Base-by-base conservation (phyloP, 2,888 invertebrate genomes). In the Epirrita christyi region DNA sequence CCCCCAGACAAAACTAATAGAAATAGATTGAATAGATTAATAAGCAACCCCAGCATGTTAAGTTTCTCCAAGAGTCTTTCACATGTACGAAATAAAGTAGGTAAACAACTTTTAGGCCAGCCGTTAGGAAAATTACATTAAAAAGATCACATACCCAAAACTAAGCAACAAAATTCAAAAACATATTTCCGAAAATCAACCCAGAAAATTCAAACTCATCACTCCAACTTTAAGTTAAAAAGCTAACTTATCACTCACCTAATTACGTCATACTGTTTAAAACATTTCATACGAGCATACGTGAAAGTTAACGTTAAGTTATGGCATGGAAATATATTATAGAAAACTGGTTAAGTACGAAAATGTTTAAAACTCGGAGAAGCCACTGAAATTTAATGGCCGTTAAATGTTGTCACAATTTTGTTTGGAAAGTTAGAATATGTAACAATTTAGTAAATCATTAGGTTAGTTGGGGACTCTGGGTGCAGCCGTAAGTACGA, bases 211-310 rank as follows among this genome's bases (percentile, higher is more conserved):
- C 41, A 57, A 71, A 70, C 72, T 71, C 70, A 53, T 66, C 72
- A 70, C 72, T 73, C 69, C 64, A 68, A 66, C 73, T 70, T 73
- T 70, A 73, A 68, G 72, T 75, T 75, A 68, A 70, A 68, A 70
- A 74, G 74, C 70, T 68, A 77, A 83, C 78, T 82, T 80, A 73
- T 64, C 67, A 66, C 71, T 66, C 61, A 52, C 57, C 62, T 86
- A 86, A 86, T 86, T 85, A 76, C 77, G 81, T 83, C 81, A 82
- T 11, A 36, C n/a, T 81, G 75, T 82, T 81, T 82, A 80, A 84
- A 59, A 85, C 81, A 81, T 76, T 80, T 78, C 83, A 80, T 81
- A 80, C 59, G 61, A 8, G 53, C 44, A 49, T 50, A 55, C 48
- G 53, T 38, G 43, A 44, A 54, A 63, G 65, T 63, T 59, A 56